phyloP scores from a whole-genome alignment of 2,888 invertebrate species.

The Ophonus ardosiacus region DNA sequence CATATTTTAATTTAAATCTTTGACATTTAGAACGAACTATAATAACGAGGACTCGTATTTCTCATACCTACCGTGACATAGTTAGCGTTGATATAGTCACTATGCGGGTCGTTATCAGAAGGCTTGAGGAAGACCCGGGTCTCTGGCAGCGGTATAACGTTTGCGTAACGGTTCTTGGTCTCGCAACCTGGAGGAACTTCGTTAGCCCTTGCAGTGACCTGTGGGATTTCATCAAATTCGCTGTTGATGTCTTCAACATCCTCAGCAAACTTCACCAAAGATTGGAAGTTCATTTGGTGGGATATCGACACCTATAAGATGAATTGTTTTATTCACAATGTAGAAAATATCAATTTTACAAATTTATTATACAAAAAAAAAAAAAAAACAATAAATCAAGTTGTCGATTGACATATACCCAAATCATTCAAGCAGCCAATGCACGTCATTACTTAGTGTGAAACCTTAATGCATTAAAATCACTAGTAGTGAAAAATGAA shows the following conservation, averaged over 20 bases:
- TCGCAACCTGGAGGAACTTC: conserved; percentile 93
- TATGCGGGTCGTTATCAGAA: conserved; percentile 85
- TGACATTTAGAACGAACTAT: no score
- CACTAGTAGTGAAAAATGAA: no score
- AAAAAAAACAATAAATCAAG: no score
- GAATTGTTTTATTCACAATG: neutral
- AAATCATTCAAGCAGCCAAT: no score
- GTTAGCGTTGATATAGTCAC: conserved; percentile 96
- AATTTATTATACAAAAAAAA: neutral
- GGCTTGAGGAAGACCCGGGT: conserved; percentile 88
- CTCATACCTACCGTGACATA: conserved; percentile 87
- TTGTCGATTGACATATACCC: no score
- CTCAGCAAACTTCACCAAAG: conserved; percentile 85
- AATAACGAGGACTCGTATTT: no score
- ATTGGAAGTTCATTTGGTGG: conserved; percentile 87
- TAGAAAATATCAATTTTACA: neutral
- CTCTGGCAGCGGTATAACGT: conserved; percentile 95
- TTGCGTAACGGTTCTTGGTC: conserved; percentile 94
- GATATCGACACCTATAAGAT: conserved; percentile 79
- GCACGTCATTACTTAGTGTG: no score
- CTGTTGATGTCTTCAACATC: conserved; percentile 85
- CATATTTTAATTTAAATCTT: no score
- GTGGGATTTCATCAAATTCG: conserved; percentile 90
- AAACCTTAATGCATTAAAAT: no score
- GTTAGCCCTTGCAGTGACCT: conserved; percentile 86